Conservation (phyloP, 2,113 vertebrate species). For the Aspidoscelis tigris region DNA sequence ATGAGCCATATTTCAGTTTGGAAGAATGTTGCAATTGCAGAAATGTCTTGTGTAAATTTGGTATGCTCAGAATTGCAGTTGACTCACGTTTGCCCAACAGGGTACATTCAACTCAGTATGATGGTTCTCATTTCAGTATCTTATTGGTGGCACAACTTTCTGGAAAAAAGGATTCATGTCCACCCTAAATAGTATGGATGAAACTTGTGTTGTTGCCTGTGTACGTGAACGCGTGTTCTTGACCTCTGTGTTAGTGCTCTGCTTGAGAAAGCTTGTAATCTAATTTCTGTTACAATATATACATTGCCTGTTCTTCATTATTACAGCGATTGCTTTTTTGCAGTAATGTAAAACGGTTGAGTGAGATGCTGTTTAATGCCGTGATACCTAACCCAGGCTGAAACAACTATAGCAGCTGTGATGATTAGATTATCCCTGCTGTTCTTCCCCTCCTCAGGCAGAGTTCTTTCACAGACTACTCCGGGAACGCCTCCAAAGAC, state of each 20-base stretch:
- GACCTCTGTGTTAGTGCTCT: no score
- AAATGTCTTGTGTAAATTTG: no score
- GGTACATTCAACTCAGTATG: neutral
- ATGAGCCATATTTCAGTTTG: no score
- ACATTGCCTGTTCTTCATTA: no score
- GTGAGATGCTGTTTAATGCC: neutral
- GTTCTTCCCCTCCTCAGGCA: constrained; percentile 79
- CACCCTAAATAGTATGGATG: neutral
- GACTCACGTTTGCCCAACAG: neutral
- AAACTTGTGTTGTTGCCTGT: neutral
- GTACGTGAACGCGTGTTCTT: neutral
- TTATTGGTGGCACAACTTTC: neutral
- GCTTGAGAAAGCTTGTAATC: neutral
- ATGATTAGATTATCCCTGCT: constrained; percentile 57
- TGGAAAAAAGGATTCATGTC: neutral
- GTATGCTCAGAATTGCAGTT: neutral
- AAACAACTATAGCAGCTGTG: neutral
- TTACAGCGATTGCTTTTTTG: neutral
- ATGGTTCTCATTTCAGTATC: neutral
- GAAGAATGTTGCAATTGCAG: no score
- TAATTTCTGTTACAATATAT: neutral
- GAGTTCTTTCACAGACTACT: constrained; percentile 89
- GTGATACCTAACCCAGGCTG: constrained; percentile 3
- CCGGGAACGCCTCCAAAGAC: constrained; percentile 88
- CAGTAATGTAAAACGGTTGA: neutral